Evolutionary conservation across 2,888 invertebrate genomes (phyloP).

Genomic region (Taphrorychus bicolor): DNA sequence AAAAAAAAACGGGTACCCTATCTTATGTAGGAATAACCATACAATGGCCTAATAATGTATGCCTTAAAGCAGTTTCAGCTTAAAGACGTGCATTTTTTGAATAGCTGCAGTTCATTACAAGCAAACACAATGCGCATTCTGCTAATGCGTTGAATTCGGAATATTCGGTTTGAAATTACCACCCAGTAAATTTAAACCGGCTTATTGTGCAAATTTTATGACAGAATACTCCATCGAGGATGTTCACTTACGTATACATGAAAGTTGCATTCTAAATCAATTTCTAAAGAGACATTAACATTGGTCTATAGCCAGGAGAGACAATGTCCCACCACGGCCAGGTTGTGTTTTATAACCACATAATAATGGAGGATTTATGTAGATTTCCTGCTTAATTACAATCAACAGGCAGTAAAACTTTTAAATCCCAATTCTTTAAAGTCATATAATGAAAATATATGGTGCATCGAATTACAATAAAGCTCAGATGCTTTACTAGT

Average conservation of each 20-base stretch:
- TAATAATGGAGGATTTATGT: slow-evolving; percentile 29
- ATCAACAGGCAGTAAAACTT: slow-evolving; percentile 26
- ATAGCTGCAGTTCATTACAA: slow-evolving; percentile 34
- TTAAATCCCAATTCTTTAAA: slow-evolving; percentile 14
- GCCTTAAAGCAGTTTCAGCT: slow-evolving; percentile 22
- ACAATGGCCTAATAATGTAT: slow-evolving; percentile 31
- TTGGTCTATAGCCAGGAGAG: not conserved
- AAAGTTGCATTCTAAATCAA: slow-evolving; percentile 21
- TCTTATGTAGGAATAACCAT: slow-evolving; percentile 27
- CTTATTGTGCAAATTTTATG: not conserved
- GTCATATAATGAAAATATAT: slow-evolving; percentile 45
- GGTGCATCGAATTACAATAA: slow-evolving; percentile 48
- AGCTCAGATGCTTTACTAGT: slow-evolving; percentile 12
- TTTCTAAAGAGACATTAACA: slow-evolving; percentile 22
- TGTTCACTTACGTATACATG: not conserved
- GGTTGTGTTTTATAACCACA: slow-evolving; percentile 15
- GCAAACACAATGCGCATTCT: slow-evolving; percentile 30
- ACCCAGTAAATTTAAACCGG: slow-evolving; percentile 21
- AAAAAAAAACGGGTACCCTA: slow-evolving; percentile 9
- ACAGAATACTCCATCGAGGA: not conserved
- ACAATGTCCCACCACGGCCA: slow-evolving; percentile 11
- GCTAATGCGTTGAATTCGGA: slow-evolving; percentile 29
- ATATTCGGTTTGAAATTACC: slow-evolving; percentile 28
- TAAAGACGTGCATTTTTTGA: slow-evolving; percentile 31
- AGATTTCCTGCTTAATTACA: slow-evolving; percentile 27